A percentile compares a stretch with the other conserved stretches of the same genome.
phyloP scores from a whole-genome alignment of 2,888 invertebrate genomes.

The Dicranocentrus wangi region DNA sequence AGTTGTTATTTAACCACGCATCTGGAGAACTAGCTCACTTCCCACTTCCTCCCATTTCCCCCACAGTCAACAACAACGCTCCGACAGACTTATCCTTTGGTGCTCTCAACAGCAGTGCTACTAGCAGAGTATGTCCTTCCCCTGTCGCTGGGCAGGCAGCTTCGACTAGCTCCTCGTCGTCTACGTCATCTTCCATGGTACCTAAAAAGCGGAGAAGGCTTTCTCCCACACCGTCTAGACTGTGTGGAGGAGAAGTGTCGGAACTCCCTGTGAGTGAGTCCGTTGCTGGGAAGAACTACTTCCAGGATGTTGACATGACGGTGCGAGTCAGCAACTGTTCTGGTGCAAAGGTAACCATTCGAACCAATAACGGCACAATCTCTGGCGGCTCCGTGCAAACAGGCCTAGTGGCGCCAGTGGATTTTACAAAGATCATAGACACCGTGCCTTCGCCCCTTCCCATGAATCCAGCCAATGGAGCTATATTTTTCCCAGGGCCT shows the following conservation, averaged over 20 bases:
- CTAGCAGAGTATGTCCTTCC: constrained; percentile 9
- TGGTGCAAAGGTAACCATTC: constrained; percentile 71
- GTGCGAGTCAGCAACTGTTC: constrained; percentile 71
- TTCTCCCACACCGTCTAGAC: constrained; percentile 69
- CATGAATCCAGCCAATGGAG: constrained; percentile 35
- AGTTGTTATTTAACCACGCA: constrained; percentile 10
- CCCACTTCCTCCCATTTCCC: constrained; percentile 5
- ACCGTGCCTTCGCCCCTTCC: constrained; percentile 59
- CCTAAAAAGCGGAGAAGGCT: constrained; percentile 71
- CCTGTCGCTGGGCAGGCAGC: constrained; percentile 9
- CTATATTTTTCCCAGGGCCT: constrained; percentile 38
- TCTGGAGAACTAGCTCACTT: constrained; percentile 1
- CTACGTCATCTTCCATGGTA: constrained; percentile 61
- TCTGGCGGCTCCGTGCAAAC: constrained; percentile 63
- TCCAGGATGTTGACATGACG: constrained; percentile 71
- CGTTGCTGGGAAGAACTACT: constrained; percentile 61
- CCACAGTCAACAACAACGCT: neutral
- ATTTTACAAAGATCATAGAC: constrained; percentile 46
- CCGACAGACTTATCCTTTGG: constrained; percentile 56
- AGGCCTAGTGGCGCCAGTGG: constrained; percentile 35
- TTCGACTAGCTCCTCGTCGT: constrained; percentile 22
- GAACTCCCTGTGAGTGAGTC: constrained; percentile 67
- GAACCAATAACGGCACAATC: constrained; percentile 62
- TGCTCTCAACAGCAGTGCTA: constrained; percentile 37
- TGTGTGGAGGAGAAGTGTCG: constrained; percentile 71